Conservation (phyloP, 2,797 vertebrate species). For the Macrochelys suwanniensis region DNA sequence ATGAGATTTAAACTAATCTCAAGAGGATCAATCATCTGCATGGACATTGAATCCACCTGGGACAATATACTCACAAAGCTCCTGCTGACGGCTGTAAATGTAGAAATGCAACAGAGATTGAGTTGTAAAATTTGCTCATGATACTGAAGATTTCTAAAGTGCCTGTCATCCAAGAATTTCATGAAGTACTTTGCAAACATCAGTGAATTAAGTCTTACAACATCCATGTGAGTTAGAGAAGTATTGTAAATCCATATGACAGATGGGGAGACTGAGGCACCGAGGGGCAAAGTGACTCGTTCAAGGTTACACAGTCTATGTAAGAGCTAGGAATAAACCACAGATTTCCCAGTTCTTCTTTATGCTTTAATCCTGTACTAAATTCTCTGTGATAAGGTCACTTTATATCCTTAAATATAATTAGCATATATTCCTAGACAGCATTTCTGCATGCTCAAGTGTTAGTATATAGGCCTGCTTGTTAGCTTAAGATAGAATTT, state of each 20-base stretch:
- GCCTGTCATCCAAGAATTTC: not conserved
- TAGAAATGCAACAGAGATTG: not conserved
- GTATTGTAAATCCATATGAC: not conserved
- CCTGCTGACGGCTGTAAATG: not conserved
- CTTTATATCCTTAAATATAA: not conserved
- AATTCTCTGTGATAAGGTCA: not conserved
- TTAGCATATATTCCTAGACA: not conserved
- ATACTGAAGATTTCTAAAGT: not conserved
- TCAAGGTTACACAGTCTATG: not conserved
- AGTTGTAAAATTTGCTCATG: not conserved
- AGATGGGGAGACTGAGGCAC: not conserved
- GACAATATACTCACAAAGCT: not conserved
- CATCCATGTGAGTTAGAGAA: not conserved
- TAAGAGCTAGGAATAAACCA: accelerated
- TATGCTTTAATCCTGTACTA: not conserved
- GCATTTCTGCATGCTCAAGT: not conserved
- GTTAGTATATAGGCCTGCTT: too few relatives aligned
- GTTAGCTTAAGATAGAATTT: too few relatives aligned
- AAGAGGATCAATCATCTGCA: not conserved
- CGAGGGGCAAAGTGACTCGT: not conserved
- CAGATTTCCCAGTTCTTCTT: not conserved
- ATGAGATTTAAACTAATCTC: not conserved
- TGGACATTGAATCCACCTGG: not conserved
- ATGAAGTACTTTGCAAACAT: not conserved
- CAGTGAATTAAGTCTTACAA: not conserved